Conservation (phyloP, 1,140 invertebrate genomes). For the Bombus ignitus region DNA sequence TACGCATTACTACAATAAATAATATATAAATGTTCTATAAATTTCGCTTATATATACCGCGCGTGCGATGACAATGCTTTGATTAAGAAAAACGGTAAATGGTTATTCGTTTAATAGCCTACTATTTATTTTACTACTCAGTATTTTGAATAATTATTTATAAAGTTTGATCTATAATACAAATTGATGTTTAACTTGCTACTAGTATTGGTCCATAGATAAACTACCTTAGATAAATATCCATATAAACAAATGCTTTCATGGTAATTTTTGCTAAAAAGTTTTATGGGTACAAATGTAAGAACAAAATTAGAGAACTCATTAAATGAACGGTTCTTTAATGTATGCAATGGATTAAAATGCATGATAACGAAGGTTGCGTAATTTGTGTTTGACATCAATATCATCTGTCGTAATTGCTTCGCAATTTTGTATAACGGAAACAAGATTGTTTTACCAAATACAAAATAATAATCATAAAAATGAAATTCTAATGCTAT, state of each 20-base stretch:
- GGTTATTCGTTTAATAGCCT: not conserved
- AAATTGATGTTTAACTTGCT: constrained; percentile 8
- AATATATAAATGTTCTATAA: not conserved
- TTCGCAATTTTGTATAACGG: constrained; percentile 52
- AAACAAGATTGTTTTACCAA: constrained; percentile 12
- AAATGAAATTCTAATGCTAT: constrained; percentile 34
- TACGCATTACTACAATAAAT: not conserved
- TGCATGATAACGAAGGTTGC: constrained; percentile 61
- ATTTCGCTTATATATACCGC: not conserved
- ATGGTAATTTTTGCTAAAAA: not conserved
- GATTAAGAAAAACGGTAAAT: not conserved
- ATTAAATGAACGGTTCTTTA: constrained; percentile 6
- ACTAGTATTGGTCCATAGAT: not conserved
- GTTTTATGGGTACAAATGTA: not conserved
- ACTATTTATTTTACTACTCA: not conserved
- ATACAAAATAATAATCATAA: constrained; percentile 12
- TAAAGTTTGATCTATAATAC: not conserved
- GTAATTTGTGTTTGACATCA: constrained; percentile 38
- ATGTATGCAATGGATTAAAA: constrained; percentile 14
- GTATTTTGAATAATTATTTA: not conserved
- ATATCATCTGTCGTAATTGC: constrained; percentile 46
- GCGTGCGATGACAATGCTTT: not conserved
- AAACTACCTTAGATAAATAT: not conserved
- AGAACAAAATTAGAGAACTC: constrained; percentile 2
- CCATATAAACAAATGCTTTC: not conserved